Base-by-base conservation (phyloP, 2,113 vertebrate species). In the Syrmaticus mikado region DNA sequence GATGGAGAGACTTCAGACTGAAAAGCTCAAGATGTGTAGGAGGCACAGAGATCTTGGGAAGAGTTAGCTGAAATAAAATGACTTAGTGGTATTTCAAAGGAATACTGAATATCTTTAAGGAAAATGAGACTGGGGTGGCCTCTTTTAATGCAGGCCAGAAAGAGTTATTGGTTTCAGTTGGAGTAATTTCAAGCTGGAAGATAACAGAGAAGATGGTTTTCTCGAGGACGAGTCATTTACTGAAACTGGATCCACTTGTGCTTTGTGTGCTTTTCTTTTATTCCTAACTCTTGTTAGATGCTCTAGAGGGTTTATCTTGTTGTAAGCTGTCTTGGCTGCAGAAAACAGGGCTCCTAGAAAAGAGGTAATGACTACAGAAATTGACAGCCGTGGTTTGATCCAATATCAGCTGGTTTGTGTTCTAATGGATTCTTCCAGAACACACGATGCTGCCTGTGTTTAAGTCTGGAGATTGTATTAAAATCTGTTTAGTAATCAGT, bases 1-100 rank as follows among this genome's bases (percentile, higher is more conserved):
- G 60, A 34, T 86, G 82, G 46, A 79, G 82, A 90, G 12, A 62
- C 76, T 83, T 62, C 81, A 86, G 61, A 41, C 36, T 80, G 40
- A 61, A 65, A 70, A 85, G 58, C 64, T 78, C 52, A 43, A 25
- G 38, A 28, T 70, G 30, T 28, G 21, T 38, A 85, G 89, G 82
- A 82, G 78, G 67, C 58, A 57, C 75, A 70, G 66, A 55, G 65
- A 22, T 84, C 64, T 66, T 8, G 28, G 70, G 66, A 55, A 58
- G 77, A 75, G 40, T 68, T 73, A 34, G 52, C 32, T 66, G 30
- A n/a, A 36, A 61, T 20, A n/a, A 40, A 72, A 76, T 28, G 62
- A 19, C 36, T 46, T 36, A 11, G 11, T 7, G 2, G 3, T 72
- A 34, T 88, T 93, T 88, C 20, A 12, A 22, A 28, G 41, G 28